Base-by-base conservation (phyloP, 2,113 vertebrate genomes). In the Fregata magnificens region DNA sequence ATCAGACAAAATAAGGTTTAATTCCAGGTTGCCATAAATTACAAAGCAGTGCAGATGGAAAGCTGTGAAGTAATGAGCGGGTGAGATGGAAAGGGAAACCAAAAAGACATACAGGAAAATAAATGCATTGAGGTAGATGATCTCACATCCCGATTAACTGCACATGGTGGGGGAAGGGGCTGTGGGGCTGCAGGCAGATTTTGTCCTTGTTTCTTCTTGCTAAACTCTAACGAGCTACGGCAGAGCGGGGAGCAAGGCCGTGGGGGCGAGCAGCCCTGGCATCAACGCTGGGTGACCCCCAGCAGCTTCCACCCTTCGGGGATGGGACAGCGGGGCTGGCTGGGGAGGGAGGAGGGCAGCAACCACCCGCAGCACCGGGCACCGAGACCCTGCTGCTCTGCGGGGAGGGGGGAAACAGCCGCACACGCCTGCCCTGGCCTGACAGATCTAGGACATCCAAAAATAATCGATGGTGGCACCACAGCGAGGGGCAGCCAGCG, bases 371-470 rank as follows among this genome's bases (percentile, higher is more conserved):
- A 36, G 52, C 66, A 81, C 31, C 0, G 0, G 72, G 21, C 31
- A 25, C 81, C 1, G 7, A 90, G 63, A 86, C 16, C 67, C 49
- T 2, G 10, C 56, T 7, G 9, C 61, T 95, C 80, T 0, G 0
- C 3, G 7, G 40, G 53, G 59, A 56, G 5, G 19, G n/a, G 40
- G 34, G 7, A 10, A 93, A 55, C 55, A 95, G 92, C 53, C 16
- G 6, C 59, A 62, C 7, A 5, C 0, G 78, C 77, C 67, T 62
- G 86, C 49, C 90, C 82, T 1, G 3, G 31, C 73, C 80, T 96
- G 97, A 97, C 97, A 97, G 95, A 98, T 95, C 93, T 97, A 91
- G 97, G 95, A 87, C 97, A 96, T 44, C 82, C 88, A 90, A 94
- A 97, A 92, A 96, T 94, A 96, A 97, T 69, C 21, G 0, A 74